Base-by-base conservation (phyloP, 92 coral and sea anemone genomes). In the Isaurus tuberculatus region DNA sequence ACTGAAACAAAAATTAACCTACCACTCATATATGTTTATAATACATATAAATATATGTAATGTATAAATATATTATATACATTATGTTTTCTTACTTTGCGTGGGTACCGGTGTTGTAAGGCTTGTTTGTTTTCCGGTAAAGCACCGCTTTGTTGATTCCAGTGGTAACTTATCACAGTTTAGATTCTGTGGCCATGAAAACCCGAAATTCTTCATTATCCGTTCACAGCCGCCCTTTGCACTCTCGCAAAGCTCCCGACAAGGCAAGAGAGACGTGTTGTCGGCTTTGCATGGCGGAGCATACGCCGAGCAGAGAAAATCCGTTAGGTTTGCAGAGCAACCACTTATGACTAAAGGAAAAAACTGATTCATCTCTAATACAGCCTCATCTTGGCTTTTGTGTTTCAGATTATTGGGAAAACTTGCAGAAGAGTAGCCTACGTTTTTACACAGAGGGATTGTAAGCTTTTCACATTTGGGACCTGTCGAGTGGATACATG, bases 171-270 rank as follows among this genome's bases (percentile, higher is more conserved):
- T 36, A 48, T 34, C 55, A 40, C 82, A 77, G 48, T 25, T 65
- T 30, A 77, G 31, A 5, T 16, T 20, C 16, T 58, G 31, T 2
- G 82, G 51, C 82, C 82, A 77, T 26, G 8, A 6, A 27, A 77
- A 77, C 15, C 82, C 82, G 23, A 33, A 33, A 7, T 0, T 8
- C 0, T 23, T 77, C 82, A 77, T 77, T 9, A 77, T 0, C 2
- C 17, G 22, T 20, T 23, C 33, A 77, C 82, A 77, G 11, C 82
- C 70, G 1, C 31, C 57, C 53, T 5, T 77, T 33, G 53, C 69
- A 22, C 69, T 77, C 70, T 77, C 69, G 15, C 82, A 77, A 26
- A 58, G 8, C 34, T 77, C 82, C 34, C 82, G 82, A 57, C 82
- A 77, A 58, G 82, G 82, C 58, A 61, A 2, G 9, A 32, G 31